Base-by-base conservation (phyloP, 2,113 vertebrate genomes). In the Istiophorus platypterus region DNA sequence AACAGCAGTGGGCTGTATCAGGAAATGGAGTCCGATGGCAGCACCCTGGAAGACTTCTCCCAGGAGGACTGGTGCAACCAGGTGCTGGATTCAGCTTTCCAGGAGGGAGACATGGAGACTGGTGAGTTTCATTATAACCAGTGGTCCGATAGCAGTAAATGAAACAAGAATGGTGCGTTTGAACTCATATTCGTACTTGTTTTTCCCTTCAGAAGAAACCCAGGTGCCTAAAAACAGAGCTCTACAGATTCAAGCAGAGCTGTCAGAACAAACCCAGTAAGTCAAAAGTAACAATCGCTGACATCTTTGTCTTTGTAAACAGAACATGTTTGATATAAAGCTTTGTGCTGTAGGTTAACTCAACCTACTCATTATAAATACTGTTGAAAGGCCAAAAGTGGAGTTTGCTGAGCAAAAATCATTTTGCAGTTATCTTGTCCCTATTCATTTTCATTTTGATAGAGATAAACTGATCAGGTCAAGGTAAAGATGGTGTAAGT, bases 1-100 rank as follows among this genome's bases (percentile, higher is more conserved):
- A 99, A 99, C 96, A 99, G 98, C 96, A 99, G 97, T 0, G 98
- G 98, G 42, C 90, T 99, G 80, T 99, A 99, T 90, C 98, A 99
- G 95, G 98, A 99, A 92, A 97, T 99, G 96, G 98, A 99, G 93
- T 99, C 97, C 0, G 97, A 99, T 0, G 95, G 97, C 93, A 99
- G 98, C 95, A 98, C 97, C 0, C 95, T 99, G 97, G 98, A 98
- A 89, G 98, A 99, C 54, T 98, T 96, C 94, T 97, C 97, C 3
- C 97, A 99, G 92, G 98, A 99, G 90, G 98, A 99, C 68, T 99
- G 98, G 98, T 98, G 97, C 76, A 98, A 97, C 95, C 98, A 99
- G 94, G 97, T 99, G 64, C 96, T 99, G 51, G 96, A 97, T 70
- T 96, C 97, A 4, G 96, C 96, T 64, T 99, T 97, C 92, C 98